phyloP scores from a whole-genome alignment of 1,140 invertebrate genomes.

The Pogonus chalceus region DNA sequence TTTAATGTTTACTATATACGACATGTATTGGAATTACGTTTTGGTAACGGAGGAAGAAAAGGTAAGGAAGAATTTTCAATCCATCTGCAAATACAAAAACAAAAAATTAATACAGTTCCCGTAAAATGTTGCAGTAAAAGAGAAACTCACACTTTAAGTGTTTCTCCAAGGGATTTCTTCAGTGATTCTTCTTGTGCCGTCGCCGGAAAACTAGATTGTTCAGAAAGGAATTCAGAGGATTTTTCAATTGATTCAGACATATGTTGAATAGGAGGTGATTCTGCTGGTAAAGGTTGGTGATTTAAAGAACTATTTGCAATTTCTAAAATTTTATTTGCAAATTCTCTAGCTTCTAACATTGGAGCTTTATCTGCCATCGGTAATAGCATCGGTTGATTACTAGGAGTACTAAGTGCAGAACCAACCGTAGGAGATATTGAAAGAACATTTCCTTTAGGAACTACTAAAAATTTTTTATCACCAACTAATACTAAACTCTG shows the following conservation, averaged over 20 bases:
- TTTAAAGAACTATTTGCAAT: background rate
- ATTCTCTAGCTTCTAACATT: conserved; percentile 16
- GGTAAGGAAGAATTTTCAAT: background rate
- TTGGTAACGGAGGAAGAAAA: background rate
- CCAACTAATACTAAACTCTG: conserved; percentile 55
- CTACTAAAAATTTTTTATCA: conserved; percentile 55
- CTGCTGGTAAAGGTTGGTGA: background rate
- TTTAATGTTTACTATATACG: background rate
- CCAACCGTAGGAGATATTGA: conserved; percentile 40
- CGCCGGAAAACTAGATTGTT: too few species aligned
- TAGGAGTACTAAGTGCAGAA: conserved; percentile 4
- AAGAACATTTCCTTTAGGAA: conserved; percentile 53
- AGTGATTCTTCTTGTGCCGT: background rate
- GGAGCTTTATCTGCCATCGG: conserved; percentile 29
- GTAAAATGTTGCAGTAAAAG: conserved; percentile 1
- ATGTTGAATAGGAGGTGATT: background rate
- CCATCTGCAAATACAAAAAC: conserved; percentile 5
- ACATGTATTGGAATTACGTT: conserved; percentile 2
- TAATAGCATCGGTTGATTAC: conserved; percentile 19
- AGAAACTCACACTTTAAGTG: conserved; percentile 1
- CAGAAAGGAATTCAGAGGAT: background rate
- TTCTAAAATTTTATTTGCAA: background rate
- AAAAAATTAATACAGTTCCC: conserved; percentile 7
- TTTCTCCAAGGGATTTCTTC: conserved; percentile 9
- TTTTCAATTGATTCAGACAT: background rate